Conservation (phyloP, 2,797 vertebrate species). For the Todus mexicanus region DNA sequence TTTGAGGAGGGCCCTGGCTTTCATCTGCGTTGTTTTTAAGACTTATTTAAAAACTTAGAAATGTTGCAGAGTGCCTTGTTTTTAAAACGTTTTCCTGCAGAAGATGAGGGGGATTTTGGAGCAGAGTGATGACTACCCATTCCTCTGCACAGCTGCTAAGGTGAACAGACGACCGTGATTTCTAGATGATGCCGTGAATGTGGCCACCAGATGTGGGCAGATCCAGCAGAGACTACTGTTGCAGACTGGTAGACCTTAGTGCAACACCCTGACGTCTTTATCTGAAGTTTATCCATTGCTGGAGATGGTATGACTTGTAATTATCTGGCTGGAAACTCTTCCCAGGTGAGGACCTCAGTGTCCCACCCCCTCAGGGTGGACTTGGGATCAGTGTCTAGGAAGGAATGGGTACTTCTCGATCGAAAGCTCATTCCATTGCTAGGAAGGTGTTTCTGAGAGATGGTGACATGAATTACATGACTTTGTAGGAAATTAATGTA, state of each 20-base stretch:
- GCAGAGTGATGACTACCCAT: no score
- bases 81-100: neutral
- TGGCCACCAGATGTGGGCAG: neutral
- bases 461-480: neutral
- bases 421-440: neutral
- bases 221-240: neutral
- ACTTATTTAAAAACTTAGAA: neutral
- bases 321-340: neutral
- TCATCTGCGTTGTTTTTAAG: neutral
- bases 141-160: neutral
- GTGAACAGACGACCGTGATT: neutral
- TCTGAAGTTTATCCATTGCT: neutral
- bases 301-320: neutral
- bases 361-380: neutral
- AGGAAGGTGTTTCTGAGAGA: neutral
- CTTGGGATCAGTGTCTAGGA: accelerated
- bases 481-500: neutral
- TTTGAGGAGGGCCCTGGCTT: neutral
- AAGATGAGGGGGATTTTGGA: neutral
- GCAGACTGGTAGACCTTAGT: neutral
- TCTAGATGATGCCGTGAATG: neutral
- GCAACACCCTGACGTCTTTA: neutral
- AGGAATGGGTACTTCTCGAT: neutral
- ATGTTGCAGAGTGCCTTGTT: neutral
- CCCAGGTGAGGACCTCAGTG: neutral